Conservation (phyloP, 2,113 vertebrate genomes). For the Sakesphorus luctuosus region DNA sequence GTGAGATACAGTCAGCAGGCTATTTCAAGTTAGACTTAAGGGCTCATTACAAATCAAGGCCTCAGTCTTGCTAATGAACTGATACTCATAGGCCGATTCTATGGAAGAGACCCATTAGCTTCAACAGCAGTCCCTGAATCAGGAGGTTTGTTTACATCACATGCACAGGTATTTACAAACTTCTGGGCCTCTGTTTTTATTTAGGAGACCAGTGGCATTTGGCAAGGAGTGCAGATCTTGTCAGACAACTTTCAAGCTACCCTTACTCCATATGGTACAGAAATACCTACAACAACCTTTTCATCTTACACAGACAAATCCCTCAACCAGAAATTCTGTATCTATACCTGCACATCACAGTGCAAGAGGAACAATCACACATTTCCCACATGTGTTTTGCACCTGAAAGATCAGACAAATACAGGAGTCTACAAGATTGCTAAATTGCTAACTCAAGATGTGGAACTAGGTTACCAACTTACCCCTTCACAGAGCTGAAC, state of each 20-base stretch:
- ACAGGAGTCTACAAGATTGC: background rate
- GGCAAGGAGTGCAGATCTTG: background rate
- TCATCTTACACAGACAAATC: background rate
- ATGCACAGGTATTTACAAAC: background rate
- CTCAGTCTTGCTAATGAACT: background rate
- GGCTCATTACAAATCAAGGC: background rate
- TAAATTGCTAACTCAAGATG: background rate
- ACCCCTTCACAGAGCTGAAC: background rate
- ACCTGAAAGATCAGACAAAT: background rate
- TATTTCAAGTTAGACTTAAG: background rate
- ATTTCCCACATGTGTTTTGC: fast-evolving
- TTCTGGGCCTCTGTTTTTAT: background rate
- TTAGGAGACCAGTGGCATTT: background rate
- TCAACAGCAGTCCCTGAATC: background rate
- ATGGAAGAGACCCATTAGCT: background rate
- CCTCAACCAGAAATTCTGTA: background rate
- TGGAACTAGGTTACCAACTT: background rate
- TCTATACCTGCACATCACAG: background rate
- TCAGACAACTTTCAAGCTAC: background rate
- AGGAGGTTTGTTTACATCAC: background rate
- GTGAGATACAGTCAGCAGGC: background rate
- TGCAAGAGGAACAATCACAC: background rate
- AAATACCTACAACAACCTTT: background rate
- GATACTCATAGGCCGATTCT: background rate
- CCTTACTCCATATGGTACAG: background rate